phyloP scores from a whole-genome alignment of 2,113 vertebrate genomes.

The Semnornis frantzii region DNA sequence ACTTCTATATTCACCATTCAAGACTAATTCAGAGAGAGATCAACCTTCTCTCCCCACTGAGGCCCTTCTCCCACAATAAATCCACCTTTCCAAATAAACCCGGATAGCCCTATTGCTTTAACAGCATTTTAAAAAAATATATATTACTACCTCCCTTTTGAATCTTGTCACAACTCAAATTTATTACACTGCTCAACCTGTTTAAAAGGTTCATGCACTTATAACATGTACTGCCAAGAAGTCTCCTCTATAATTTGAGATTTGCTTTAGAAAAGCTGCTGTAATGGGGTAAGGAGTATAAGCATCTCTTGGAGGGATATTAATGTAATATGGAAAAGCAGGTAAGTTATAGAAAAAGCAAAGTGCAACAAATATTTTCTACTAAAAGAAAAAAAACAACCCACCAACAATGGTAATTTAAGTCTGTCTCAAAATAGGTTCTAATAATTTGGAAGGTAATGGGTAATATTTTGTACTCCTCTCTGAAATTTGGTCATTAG shows the following conservation, averaged over 20 bases:
- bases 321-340: not conserved
- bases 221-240: not conserved
- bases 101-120: not conserved
- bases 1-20: not conserved
- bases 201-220: not conserved
- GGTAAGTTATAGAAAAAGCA: conserved; percentile 1
- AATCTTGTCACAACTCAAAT: not conserved
- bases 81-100: not conserved
- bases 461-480: not conserved
- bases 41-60: not conserved
- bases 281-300: not conserved
- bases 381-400: conserved; percentile 9
- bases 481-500: not conserved
- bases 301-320: not conserved
- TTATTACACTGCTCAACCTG: not conserved
- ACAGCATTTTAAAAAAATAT: not conserved
- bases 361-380: conserved; percentile 13
- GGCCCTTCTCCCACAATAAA: not conserved
- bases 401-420: not conserved
- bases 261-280: not conserved
- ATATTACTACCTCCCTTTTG: not conserved
- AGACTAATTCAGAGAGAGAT: not conserved
- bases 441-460: not conserved
- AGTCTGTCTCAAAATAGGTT: conserved; percentile 9
- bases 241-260: not conserved